Base-by-base conservation (phyloP, 2,888 invertebrate species). In the Deilephila elpenor region DNA sequence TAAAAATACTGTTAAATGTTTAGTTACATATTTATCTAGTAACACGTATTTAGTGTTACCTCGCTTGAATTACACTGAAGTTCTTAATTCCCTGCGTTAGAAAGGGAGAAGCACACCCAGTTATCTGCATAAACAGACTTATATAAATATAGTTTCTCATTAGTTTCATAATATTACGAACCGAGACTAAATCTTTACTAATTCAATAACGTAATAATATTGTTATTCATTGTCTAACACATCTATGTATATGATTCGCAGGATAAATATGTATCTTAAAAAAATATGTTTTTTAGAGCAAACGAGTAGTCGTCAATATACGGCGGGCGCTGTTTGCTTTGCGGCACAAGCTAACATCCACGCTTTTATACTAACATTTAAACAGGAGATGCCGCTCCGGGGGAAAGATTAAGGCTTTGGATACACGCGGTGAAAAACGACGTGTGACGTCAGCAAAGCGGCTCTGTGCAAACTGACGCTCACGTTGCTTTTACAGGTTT, bases 351-450 rank as follows among this genome's bases (percentile, higher is more conserved):
- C 84, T 78, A 84, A 85, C 84, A 83, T 74, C 78, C 77, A 74
- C 79, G 84, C 82, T 80, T 84, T 85, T 85, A 82, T 82, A 79
- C 88, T 79, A 88, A 88, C 86, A 88, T 85, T 86, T 86, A 86
- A 84, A 88, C 86, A 84, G 81, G 79, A 82, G 84, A 82, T 85
- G 81, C 78, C 78, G 83, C 82, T 81, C 75, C 79, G 76, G 79
- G 81, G 78, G 67, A 67, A 77, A 82, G 81, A 81, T 82, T 86
- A 84, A 79, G 82, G 83, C 85, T 85, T 84, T 83, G 80, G 81
- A 78, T 82, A 75, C 80, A 78, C 77, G 78, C 76, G 78, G 79
- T 79, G 80, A 83, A 84, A 83, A 74, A 37, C 29, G 51, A 19
- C 59, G 56, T 61, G 56, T 67, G 72, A 67, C 25, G 34, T 56